These are phyloP conservation scores for Agrilus biguttatus DNA, from an alignment of 2,888 invertebrate species.

Conservation along the genomic window DNA sequence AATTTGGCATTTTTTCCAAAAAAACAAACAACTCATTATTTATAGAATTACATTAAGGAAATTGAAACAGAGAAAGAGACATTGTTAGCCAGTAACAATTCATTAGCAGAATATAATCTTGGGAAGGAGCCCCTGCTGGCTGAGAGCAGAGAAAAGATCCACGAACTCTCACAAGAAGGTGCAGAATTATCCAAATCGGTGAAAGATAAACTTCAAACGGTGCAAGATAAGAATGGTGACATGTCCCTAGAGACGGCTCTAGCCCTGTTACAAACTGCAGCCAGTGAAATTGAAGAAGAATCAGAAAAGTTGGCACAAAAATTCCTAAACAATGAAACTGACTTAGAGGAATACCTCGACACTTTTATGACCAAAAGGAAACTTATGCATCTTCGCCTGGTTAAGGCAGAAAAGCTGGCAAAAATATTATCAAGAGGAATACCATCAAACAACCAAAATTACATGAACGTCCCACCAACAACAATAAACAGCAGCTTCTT, in stretches of 20 bases:
- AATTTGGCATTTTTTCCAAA: background rate
- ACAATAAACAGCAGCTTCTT: slow-evolving; percentile 32
- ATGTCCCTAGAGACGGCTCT: slow-evolving; percentile 75
- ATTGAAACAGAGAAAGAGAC: slow-evolving; percentile 75
- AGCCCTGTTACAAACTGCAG: slow-evolving; percentile 79
- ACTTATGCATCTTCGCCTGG: slow-evolving; percentile 65
- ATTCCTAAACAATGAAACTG: slow-evolving; percentile 57
- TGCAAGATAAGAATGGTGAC: slow-evolving; percentile 61
- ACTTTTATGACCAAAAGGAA: slow-evolving; percentile 66
- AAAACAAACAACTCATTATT: background rate
- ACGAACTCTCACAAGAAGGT: slow-evolving; percentile 51
- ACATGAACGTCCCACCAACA: slow-evolving; percentile 28
- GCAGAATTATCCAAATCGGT: slow-evolving; percentile 51
- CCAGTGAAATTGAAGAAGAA: slow-evolving; percentile 86
- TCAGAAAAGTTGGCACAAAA: slow-evolving; percentile 73
- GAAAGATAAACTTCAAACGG: slow-evolving; percentile 46
- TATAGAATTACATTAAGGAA: slow-evolving; percentile 52
- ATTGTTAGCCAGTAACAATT: slow-evolving; percentile 75
- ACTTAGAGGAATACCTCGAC: slow-evolving; percentile 73
- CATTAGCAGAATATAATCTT: slow-evolving; percentile 82
- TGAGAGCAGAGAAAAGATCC: slow-evolving; percentile 55
- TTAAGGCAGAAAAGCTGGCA: slow-evolving; percentile 88
- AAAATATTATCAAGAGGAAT: slow-evolving; percentile 43
- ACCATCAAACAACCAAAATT: slow-evolving; percentile 22
- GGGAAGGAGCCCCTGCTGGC: slow-evolving; percentile 71